phyloP scores from a whole-genome alignment of 2,113 vertebrate genomes.

The Plotosus lineatus region DNA sequence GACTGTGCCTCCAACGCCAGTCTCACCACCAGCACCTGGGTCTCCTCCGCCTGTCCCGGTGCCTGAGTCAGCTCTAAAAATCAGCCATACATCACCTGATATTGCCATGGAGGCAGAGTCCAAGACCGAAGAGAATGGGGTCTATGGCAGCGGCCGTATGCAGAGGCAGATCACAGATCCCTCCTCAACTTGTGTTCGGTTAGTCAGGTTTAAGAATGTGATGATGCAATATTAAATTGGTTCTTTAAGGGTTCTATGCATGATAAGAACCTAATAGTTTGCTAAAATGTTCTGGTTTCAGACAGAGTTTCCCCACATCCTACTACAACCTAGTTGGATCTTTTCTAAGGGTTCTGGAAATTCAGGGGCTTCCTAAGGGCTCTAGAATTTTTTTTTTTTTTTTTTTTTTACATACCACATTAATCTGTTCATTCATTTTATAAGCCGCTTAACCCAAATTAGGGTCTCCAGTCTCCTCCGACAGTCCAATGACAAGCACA shows the following conservation, averaged over 20 bases:
- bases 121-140: slow-evolving; percentile 80
- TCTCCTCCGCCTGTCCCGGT: slow-evolving; percentile 71
- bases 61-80: slow-evolving; percentile 92
- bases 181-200: slow-evolving; percentile 80
- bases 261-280: neutral
- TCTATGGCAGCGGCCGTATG: slow-evolving; percentile 79
- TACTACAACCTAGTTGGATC: too few relatives aligned
- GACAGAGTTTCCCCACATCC: too few relatives aligned
- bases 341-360: too few relatives aligned
- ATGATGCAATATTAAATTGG: neutral
- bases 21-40: slow-evolving; percentile 50
- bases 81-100: slow-evolving; percentile 96
- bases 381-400: too few relatives aligned
- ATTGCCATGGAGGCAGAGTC: slow-evolving; percentile 84
- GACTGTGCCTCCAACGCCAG: slow-evolving; percentile 60
- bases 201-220: slow-evolving; percentile 60
- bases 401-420: too few relatives aligned
- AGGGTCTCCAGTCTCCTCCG: too few relatives aligned
- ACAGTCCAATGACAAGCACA: too few relatives aligned
- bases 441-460: too few relatives aligned
- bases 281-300: neutral
- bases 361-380: neutral
- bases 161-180: slow-evolving; percentile 92
- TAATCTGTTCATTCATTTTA: too few relatives aligned
- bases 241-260: neutral